Base-by-base conservation (phyloP, 2,113 vertebrate species). In the Paratilapia polleni region DNA sequence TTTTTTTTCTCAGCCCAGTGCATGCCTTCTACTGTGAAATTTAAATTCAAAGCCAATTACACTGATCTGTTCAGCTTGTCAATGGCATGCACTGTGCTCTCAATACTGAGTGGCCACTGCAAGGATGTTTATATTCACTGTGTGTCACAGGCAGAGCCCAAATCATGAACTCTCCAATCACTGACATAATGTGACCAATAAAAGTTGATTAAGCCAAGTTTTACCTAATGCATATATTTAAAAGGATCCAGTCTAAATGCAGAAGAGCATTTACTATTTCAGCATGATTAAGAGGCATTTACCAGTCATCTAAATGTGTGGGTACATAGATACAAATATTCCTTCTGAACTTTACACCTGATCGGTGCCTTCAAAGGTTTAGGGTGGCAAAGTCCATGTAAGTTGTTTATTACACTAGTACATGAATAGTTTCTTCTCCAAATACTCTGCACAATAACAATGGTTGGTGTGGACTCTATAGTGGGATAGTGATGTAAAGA, bases 31-130 rank as follows among this genome's bases (percentile, higher is more conserved):
- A 68, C 63, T 0, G 47, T 86, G 63, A 84, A 81, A 81, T 86
- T 76, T n/a, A 57, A 66, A 78, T 83, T 81, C 56, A 57, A 68
- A 47, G 63, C 63, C 63, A 26, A 47, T 68, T 41, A 85, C 80
- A 41, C 49, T 19, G 8, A 83, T 87, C 70, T 49, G 68, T 74
- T 85, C 36, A 60, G 80, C 75, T 57, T 41, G 36, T 68, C 82
- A 54, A 58, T 22, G 38, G 14, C 38, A 26, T 68, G 43, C 63
- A 43, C 63, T 43, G 63, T 43, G 63, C 38, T 24, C 36, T 66
- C 63, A 66, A 66, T 68, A 47, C 79, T 59, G 47, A 20, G 28
- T 26, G 34, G 73, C 57, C 47, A 64, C 10, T 26, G 59, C 19
- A n/a, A 47, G 49, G 3, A 26, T 36, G 20, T 79, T 83, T 15